Evolutionary conservation across 2,113 vertebrate species (phyloP), one percentile per base, ranked within the genome.

Genomic region (Neopipo cinnamomea): DNA sequence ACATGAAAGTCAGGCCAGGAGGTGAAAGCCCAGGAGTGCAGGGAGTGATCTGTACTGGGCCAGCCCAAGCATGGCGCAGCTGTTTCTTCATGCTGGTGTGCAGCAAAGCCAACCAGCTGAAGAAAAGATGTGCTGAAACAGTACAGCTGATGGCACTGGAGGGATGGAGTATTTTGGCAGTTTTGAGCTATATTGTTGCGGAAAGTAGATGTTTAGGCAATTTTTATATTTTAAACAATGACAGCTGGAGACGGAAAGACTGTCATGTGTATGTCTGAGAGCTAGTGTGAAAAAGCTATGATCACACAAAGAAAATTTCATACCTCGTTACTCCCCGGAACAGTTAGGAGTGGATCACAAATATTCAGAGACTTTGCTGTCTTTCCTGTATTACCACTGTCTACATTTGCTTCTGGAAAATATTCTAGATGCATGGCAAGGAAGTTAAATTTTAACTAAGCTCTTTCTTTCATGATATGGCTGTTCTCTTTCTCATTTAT

Each of bases 401-500:
- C 78, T 80, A 31, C 56, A 49, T 91, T 90, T 77, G 31, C 72
- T 76, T 83, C 82, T 86, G 75, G 49, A 94, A 96, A 77, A 63
- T 80, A 88, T 74, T 88, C 42, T 77, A 65, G 75, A 55, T 73
- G 55, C 0, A 1, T 58, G 50, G 63, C 59, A 74, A 28, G 63
- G 72, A 84, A 49, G 55, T 94, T 91, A 96, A 94, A 90, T 93
- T 95, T 93, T 93, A 95, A 90, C 78, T 71, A 67, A 73, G 72
- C 30, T 95, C 56, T 53, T 90, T 80, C 42, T 77, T 95, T 67
- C 65, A 52, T 78, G 61, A 91, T 88, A 37, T 61, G 93, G 33
- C 55, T 88, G 70, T 90, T 96, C 81, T 56, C 47, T 71, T 94
- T 77, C 83, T 86, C 72, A 88, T 88, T 96, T 96, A 75, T 74